phyloP scores from a whole-genome alignment of 2,113 vertebrate species.

The Chionodraco myersi region DNA sequence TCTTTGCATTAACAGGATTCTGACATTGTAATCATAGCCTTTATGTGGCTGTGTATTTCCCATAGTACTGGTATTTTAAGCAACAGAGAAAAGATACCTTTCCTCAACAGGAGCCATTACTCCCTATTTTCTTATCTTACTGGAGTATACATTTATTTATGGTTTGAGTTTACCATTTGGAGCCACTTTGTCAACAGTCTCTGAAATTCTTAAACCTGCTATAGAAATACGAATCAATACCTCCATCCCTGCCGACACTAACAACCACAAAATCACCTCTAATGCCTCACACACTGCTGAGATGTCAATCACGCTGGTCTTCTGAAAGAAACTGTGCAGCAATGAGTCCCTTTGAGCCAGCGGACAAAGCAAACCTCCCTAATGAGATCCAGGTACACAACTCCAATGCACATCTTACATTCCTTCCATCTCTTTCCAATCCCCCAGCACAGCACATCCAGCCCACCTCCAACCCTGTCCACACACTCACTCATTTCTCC shows the following conservation, averaged over 20 bases:
- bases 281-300: constrained; percentile 57
- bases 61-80: constrained; percentile 10
- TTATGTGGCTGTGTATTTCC: background rate
- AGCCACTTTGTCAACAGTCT: constrained; percentile 31
- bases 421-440: constrained; percentile 48
- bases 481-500: constrained; percentile 15
- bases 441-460: constrained; percentile 28
- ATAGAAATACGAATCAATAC: constrained; percentile 57
- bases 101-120: constrained; percentile 47
- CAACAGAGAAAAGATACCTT: constrained; percentile 12
- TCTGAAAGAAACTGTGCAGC: constrained; percentile 49
- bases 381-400: constrained; percentile 72
- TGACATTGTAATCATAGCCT: background rate
- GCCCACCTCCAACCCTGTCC: constrained; percentile 15
- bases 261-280: constrained; percentile 67
- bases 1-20: background rate
- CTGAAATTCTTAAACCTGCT: constrained; percentile 31
- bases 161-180: background rate
- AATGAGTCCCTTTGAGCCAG: constrained; percentile 56
- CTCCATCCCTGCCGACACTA: constrained; percentile 47
- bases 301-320: constrained; percentile 60
- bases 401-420: constrained; percentile 42
- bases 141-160: constrained; percentile 22
- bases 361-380: constrained; percentile 65
- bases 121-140: constrained; percentile 7